Percentiles rank a stretch among this genome's conserved stretches.
Conservation (phyloP, 2,888 invertebrate genomes). For the Phaedon cochleariae region DNA sequence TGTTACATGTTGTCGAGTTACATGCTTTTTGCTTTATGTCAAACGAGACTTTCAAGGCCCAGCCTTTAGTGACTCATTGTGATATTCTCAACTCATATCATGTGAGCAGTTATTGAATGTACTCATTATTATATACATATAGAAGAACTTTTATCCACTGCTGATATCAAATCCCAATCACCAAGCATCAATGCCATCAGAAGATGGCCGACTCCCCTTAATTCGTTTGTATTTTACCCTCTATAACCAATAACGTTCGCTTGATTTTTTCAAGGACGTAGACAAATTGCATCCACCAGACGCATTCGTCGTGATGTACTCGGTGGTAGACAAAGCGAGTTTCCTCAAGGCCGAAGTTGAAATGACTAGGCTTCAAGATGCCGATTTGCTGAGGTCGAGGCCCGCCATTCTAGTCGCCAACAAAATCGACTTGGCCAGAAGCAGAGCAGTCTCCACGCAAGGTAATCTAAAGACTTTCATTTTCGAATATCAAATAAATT, state of each 20-base stretch:
- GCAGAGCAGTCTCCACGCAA: conserved; percentile 88
- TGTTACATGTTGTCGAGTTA: too few species aligned
- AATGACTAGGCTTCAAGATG: conserved; percentile 78
- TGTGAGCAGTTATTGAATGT: too few species aligned
- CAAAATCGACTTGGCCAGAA: conserved; percentile 92
- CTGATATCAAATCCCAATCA: too few species aligned
- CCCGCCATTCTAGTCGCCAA: conserved; percentile 91
- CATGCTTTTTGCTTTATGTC: too few species aligned
- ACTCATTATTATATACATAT: too few species aligned
- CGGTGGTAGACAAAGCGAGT: conserved; percentile 89
- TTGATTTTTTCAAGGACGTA: conserved; percentile 70
- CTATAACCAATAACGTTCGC: conserved; percentile 12
- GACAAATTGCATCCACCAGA: conserved; percentile 77
- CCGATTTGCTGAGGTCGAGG: conserved; percentile 77
- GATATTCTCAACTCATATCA: too few species aligned
- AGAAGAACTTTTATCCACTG: too few species aligned
- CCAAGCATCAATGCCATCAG: too few species aligned
- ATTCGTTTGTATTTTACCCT: conserved; percentile 3
- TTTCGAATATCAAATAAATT: not conserved
- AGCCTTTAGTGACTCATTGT: too few species aligned
- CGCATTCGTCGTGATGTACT: conserved; percentile 89
- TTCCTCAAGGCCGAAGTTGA: conserved; percentile 85
- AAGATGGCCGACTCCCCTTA: not conserved
- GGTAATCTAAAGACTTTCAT: conserved; percentile 66
- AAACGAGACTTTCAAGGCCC: too few species aligned